These are phyloP conservation scores for Puffinus mauretanicus DNA, from an alignment of 2,113 vertebrate species.

Conservation along the genomic window DNA sequence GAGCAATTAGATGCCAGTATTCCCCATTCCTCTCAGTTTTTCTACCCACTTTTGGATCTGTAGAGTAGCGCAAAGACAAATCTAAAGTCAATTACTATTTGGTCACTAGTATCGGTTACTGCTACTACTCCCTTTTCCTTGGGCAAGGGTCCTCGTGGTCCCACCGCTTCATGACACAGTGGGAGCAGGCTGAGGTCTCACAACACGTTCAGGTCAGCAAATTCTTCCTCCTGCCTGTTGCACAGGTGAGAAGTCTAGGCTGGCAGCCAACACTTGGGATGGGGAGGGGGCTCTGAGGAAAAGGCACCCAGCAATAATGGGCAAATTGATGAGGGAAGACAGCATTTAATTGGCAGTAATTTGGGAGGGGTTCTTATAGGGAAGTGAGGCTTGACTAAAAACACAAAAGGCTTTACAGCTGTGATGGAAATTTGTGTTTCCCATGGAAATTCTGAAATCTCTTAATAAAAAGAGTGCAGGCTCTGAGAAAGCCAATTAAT, in stretches of 20 bases:
- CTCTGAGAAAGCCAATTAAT: conserved; percentile 15
- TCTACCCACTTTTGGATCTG: neutral
- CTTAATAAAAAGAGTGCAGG: neutral
- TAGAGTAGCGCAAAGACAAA: neutral
- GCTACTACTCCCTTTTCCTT: neutral
- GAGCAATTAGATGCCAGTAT: neutral
- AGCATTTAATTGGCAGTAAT: conserved; percentile 20
- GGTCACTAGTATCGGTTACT: neutral
- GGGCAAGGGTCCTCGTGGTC: neutral
- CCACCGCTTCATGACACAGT: rapidly evolving
- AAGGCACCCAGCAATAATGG: neutral
- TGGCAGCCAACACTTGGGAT: neutral
- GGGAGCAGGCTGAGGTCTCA: neutral
- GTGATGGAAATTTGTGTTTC: neutral
- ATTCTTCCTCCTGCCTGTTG: neutral
- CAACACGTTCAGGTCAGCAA: neutral
- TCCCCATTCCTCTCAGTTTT: neutral
- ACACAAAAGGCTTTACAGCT: conserved; percentile 11
- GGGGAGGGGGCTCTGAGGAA: neutral
- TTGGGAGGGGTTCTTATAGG: neutral
- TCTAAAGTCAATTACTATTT: neutral
- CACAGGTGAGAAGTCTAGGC: conserved; percentile 26
- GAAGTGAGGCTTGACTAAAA: conserved; percentile 15
- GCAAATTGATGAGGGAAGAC: conserved; percentile 35
- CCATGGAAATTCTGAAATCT: conserved; percentile 23